phyloP scores from a whole-genome alignment of 2,113 vertebrate species.

The Eidolon helvum region DNA sequence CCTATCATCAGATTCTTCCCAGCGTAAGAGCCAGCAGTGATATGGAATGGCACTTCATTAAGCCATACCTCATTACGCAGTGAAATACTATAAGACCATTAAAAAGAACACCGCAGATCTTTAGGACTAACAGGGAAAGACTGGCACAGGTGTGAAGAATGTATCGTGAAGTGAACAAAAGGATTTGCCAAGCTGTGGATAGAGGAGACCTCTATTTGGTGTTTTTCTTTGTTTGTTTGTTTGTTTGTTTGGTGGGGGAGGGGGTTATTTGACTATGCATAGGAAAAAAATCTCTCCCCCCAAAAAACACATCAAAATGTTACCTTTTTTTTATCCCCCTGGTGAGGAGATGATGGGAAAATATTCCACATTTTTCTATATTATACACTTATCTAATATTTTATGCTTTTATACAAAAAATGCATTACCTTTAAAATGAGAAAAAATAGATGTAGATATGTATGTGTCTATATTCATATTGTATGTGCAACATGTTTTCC shows the following conservation, averaged over 20 bases:
- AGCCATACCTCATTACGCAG: background rate
- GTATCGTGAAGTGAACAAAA: background rate
- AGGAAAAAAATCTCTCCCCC: background rate
- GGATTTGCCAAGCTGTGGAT: background rate
- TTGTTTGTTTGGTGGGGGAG: background rate
- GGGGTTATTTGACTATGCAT: background rate
- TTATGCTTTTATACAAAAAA: background rate
- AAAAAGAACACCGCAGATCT: background rate
- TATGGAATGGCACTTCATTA: background rate
- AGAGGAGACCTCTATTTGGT: background rate
- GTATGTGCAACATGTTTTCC: background rate
- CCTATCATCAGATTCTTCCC: background rate
- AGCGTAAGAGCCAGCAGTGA: background rate
- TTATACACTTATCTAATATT: background rate
- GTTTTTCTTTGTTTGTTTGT: background rate
- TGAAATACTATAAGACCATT: background rate
- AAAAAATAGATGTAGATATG: background rate
- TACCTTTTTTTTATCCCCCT: background rate
- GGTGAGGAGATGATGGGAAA: background rate
- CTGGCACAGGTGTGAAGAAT: too few species aligned
- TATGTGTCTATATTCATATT: background rate
- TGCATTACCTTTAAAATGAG: background rate
- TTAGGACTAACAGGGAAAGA: background rate
- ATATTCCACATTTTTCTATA: background rate
- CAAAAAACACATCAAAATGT: background rate